These are phyloP conservation scores for Papilio demoleus DNA, from an alignment of 2,888 invertebrate genomes.

Conservation along the genomic window DNA sequence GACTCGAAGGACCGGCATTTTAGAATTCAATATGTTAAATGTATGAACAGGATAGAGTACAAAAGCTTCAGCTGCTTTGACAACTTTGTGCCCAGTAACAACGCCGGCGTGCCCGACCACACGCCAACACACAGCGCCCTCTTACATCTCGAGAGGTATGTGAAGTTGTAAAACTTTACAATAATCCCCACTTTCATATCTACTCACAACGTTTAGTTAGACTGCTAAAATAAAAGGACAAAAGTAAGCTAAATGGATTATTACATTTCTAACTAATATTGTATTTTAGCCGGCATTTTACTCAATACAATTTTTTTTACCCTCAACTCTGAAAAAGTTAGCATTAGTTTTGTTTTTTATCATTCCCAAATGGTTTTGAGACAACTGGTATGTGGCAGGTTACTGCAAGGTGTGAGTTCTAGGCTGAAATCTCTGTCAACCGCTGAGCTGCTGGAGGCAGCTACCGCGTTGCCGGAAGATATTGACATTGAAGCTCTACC, in stretches of 20 bases:
- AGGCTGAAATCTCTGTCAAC: slow-evolving; percentile 82
- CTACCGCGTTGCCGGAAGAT: slow-evolving; percentile 70
- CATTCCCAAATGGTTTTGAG: too few species aligned
- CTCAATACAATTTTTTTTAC: too few species aligned
- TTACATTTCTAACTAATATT: too few species aligned
- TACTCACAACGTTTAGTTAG: too few species aligned
- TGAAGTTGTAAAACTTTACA: too few species aligned
- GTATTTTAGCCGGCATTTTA: too few species aligned
- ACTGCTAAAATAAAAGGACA: too few species aligned
- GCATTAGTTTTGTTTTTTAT: too few species aligned
- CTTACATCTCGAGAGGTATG: slow-evolving; percentile 87
- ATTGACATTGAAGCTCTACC: slow-evolving; percentile 83
- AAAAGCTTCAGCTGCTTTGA: slow-evolving; percentile 94
- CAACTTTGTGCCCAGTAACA: slow-evolving; percentile 93
- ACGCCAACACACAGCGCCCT: slow-evolving; percentile 88
- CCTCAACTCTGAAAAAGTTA: too few species aligned
- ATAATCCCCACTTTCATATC: too few species aligned
- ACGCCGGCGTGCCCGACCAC: slow-evolving; percentile 92
- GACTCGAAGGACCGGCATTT: slow-evolving; percentile 1
- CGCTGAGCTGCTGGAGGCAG: slow-evolving; percentile 79
- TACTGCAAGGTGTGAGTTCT: slow-evolving; percentile 83
- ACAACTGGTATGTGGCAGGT: slow-evolving; percentile 60
- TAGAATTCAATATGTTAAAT: neutral
- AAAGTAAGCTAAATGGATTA: too few species aligned
- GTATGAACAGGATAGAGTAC: slow-evolving; percentile 87